Evolutionary conservation across 2,113 vertebrate species (phyloP).

Genomic region (Scomber colias): DNA sequence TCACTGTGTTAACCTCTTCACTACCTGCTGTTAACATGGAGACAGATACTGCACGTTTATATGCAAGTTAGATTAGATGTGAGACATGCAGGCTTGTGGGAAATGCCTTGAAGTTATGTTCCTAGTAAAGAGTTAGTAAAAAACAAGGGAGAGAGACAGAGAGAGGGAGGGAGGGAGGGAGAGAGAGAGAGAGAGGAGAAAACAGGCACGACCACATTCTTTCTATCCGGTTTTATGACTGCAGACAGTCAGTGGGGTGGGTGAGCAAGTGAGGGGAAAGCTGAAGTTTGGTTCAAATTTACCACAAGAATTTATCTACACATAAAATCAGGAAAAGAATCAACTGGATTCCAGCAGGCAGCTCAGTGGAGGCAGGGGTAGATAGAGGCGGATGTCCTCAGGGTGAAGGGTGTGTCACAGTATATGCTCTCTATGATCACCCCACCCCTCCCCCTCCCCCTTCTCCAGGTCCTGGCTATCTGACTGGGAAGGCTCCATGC

Average conservation of each 20-base stretch:
- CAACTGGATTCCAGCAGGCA: not conserved
- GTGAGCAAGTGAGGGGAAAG: constrained; percentile 12
- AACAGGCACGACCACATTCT: constrained; percentile 59
- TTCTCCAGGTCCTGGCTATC: constrained; percentile 7
- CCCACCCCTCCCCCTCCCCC: not conserved
- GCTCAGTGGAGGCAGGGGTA: not conserved
- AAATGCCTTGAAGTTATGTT: not conserved
- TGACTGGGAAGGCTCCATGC: constrained; percentile 38
- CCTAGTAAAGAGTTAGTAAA: not conserved
- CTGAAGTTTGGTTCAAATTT: not conserved
- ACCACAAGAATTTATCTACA: constrained; percentile 35
- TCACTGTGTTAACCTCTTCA: constrained; percentile 28
- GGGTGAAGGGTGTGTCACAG: constrained; percentile 14
- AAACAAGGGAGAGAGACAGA: not conserved
- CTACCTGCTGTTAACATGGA: not conserved
- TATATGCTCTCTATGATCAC: not conserved
- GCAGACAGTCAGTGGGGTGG: constrained; percentile 23
- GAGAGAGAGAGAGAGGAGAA: not conserved
- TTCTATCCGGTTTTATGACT: constrained; percentile 48
- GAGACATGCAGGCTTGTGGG: not conserved
- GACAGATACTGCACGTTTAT: not conserved
- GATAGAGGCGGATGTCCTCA: constrained; percentile 4
- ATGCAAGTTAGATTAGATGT: not conserved
- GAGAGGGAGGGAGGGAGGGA: not conserved
- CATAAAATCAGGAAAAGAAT: not conserved